Evolutionary conservation across 2,113 vertebrate species (phyloP), one percentile per base, ranked within the genome.

Genomic region (Octodon degus): DNA sequence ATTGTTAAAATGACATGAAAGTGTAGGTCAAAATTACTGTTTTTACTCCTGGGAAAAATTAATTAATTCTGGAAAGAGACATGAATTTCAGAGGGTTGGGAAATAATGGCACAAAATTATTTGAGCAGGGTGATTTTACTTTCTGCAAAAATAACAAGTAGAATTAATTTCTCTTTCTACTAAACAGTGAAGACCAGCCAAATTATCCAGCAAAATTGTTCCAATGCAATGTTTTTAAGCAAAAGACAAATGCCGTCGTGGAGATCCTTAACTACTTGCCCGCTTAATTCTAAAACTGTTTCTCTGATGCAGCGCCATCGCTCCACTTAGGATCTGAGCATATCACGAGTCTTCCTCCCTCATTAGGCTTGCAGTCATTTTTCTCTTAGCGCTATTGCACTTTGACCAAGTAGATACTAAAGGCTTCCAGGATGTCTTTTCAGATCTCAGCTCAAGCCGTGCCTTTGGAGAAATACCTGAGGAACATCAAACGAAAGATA

Each of bases 71-170:
- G 34, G 3, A 2, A 93, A 67, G 9, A 89, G 19, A 11, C 5
- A 89, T 86, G 8, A 30, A 67, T 55, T 91, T 81, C 89, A 3
- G 85, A 68, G 27, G 43, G 93, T 76, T 89, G 72, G n/a, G 3
- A 94, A 92, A 86, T 85, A 72, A 30, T 89, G 13, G 58, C 19
- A 89, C n/a, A 81, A 53, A 70, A 58, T 88, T 37, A 90, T 16
- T 93, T 6, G 79, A 65, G 24, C 30, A 79, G 40, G 4, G 32
- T 47, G 70, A 63, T 77, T 47, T 25, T 30, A 43, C 74, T 30
- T 27, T 27, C 22, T 77, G 25, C 6, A 30, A 77, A 30, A 77
- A 43, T 77, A 77, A 43, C 24, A 30, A 25, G 24, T 25, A 76
- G 22, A 76, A 76, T 76, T n/a, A 84, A 76, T 68, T 63, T 81